These are phyloP conservation scores for Colletes latitarsis DNA, from an alignment of 1,140 invertebrate species.

Conservation along the genomic window DNA sequence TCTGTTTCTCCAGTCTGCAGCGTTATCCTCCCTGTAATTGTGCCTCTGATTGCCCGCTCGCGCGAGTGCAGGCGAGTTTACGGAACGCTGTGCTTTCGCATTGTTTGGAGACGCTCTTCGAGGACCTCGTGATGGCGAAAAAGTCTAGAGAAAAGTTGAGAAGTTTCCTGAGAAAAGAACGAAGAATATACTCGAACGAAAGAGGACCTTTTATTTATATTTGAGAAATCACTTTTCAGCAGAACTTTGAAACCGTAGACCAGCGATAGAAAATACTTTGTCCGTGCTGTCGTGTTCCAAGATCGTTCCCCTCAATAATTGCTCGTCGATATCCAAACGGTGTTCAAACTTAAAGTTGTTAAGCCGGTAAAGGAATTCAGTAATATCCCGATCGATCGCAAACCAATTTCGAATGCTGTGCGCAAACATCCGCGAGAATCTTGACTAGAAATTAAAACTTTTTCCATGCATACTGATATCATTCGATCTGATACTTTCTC, in stretches of 20 bases:
- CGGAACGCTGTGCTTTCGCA: background rate
- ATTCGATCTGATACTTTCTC: conserved; percentile 25
- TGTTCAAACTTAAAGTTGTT: conserved; percentile 19
- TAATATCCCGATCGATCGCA: conserved; percentile 35
- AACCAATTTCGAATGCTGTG: conserved; percentile 37
- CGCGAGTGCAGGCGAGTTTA: background rate
- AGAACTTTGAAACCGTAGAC: too few species aligned
- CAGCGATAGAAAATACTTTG: too few species aligned
- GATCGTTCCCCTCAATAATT: too few species aligned
- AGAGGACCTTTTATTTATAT: too few species aligned
- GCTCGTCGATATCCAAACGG: background rate
- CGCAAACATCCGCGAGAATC: conserved; percentile 34
- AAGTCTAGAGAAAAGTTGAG: too few species aligned
- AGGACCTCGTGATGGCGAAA: background rate
- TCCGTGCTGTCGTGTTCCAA: too few species aligned
- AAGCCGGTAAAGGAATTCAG: background rate
- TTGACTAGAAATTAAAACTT: conserved; percentile 67
- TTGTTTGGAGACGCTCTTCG: background rate
- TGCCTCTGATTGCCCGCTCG: conserved; percentile 7
- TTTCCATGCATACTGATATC: conserved; percentile 66
- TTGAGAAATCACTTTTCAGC: too few species aligned
- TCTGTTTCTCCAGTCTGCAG: background rate
- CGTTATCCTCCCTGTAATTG: background rate
- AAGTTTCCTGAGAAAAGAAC: background rate
- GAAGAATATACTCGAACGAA: too few species aligned